Base-by-base conservation (phyloP, 2,797 vertebrate genomes). In the Enteromius thamalakanensis region DNA sequence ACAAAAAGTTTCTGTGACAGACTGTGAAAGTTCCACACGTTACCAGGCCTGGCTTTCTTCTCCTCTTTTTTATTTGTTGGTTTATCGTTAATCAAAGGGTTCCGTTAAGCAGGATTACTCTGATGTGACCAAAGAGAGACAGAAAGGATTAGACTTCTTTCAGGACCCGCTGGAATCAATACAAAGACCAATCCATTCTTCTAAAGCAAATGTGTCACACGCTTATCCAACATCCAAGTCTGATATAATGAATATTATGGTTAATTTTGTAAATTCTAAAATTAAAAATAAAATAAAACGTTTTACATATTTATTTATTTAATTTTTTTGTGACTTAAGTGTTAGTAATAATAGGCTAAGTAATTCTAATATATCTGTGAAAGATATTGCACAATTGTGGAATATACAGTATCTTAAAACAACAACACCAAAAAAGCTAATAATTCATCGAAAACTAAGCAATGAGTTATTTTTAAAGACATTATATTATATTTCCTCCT, bases 121-220 rank as follows among this genome's bases (percentile, higher is more conserved):
- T 49, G 67, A 40, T 85, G 79, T 84, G 76, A 85, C 84, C 58
- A 60, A 45, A 76, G 29, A 76, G 55, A 67, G 81, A 80, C 47
- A 42, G 55, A 67, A 26, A 84, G 84, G 81, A 88, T 87, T 88
- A 87, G 40, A 62, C 49, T 74, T 70, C 69, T 79, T 86, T 88
- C 60, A 76, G 53, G 68, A 58, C 45, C 58, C 15, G 64, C 65
- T 45, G 68, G 58, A 83, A 88, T 86, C 85, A 75, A 88, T 85
- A 83, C 79, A 80, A 80, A 79, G 40, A 45, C 55, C 75, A 23
- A 77, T 68, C 53, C 45, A 60, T 69, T 81, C 58, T 74, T 68
- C 19, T 23, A 49, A 80, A 72, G 37, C 45, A 45, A 74, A n/a
- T 26, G 71, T 81, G 79, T 75, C 67, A 70, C 80, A 53, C 11